phyloP scores from a whole-genome alignment of 2,113 vertebrate species.

The Otolemur garnettii region DNA sequence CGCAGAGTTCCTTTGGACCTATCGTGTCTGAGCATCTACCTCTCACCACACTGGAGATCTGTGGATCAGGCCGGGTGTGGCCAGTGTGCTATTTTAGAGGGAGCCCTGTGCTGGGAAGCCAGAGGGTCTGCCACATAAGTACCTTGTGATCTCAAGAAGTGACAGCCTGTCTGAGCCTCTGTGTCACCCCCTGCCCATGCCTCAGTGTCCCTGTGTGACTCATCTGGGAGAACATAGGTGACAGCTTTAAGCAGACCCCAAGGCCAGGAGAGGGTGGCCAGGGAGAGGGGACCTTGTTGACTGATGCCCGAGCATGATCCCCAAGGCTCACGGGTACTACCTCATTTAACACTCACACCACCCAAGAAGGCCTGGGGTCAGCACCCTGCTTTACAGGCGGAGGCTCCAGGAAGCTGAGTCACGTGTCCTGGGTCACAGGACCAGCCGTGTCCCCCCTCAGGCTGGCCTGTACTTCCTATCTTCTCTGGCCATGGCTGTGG shows the following conservation, averaged over 20 bases:
- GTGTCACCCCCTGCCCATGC: too few relatives aligned
- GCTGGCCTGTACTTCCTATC: background rate
- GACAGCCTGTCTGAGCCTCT: background rate
- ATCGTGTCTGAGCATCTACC: rapidly evolving
- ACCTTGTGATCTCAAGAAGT: background rate
- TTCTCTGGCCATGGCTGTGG: background rate
- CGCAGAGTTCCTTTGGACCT: too few relatives aligned
- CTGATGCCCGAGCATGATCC: rapidly evolving
- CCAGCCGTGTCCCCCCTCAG: background rate
- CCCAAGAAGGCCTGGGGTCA: rapidly evolving
- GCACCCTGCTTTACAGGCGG: background rate
- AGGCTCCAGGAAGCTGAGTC: background rate
- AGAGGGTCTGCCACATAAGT: rapidly evolving
- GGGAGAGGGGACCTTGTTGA: background rate
- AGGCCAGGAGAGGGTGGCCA: background rate
- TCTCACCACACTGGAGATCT: rapidly evolving
- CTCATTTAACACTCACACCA: too few relatives aligned
- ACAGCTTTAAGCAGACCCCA: rapidly evolving
- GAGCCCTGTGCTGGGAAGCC: background rate
- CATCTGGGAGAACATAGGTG: background rate
- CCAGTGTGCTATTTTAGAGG: rapidly evolving
- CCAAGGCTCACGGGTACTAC: rapidly evolving
- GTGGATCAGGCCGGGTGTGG: background rate
- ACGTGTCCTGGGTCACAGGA: background rate
- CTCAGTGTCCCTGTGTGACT: background rate